These are phyloP conservation scores for Nemoura dubitans DNA, from an alignment of 2,888 invertebrate genomes.

Conservation along the genomic window DNA sequence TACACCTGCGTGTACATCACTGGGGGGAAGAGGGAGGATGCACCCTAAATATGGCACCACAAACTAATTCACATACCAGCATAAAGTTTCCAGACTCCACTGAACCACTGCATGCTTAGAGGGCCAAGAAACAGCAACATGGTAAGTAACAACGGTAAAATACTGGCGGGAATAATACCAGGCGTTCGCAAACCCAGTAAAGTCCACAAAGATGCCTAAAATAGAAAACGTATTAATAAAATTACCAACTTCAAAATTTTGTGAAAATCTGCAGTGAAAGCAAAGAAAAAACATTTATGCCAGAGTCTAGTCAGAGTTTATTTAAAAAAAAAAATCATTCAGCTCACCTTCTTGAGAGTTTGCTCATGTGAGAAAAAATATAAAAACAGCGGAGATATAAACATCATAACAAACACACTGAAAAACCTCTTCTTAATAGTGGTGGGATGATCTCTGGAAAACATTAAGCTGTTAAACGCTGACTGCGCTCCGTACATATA, in stretches of 20 bases:
- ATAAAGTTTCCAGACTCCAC: conserved; percentile 74
- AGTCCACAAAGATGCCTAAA: conserved; percentile 71
- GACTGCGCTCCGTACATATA: no score
- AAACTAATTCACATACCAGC: conserved; percentile 64
- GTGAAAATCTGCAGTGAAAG: no score
- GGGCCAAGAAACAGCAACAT: conserved; percentile 86
- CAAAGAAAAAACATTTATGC: no score
- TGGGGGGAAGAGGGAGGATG: no score
- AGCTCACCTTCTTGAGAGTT: conserved; percentile 65
- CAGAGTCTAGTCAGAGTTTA: no score
- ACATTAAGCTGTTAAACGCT: conserved; percentile 50
- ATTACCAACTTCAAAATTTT: no score
- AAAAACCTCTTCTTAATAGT: conserved; percentile 88
- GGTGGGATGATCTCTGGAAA: conserved; percentile 84
- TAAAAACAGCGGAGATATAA: conserved; percentile 80
- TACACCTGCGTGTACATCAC: no score
- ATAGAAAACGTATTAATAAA: conserved; percentile 51
- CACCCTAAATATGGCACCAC: conserved; percentile 39
- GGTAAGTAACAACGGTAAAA: conserved; percentile 81
- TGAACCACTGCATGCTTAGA: conserved; percentile 74
- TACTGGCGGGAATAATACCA: conserved; percentile 77
- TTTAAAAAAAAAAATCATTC: no score
- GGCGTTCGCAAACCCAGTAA: conserved; percentile 78
- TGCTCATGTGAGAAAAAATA: conserved; percentile 75
- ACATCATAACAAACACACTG: conserved; percentile 83